Evolutionary conservation across 2,888 invertebrate genomes (phyloP), one percentile per base, ranked within the genome.

Genomic region (Pegoplata infirma): DNA sequence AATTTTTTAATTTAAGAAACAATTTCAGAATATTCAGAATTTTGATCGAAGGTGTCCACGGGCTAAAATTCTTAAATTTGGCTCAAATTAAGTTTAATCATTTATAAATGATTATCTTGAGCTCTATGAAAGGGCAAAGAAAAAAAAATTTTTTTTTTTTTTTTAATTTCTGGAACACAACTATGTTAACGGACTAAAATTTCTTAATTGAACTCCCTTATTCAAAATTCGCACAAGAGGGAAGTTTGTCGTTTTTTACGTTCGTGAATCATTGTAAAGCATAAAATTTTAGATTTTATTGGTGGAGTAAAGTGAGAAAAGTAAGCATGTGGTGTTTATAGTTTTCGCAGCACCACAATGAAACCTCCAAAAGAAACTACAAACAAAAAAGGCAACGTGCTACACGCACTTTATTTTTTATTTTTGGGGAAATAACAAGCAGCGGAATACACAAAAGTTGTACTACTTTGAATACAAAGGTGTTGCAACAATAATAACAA

Each of bases 351-450:
- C 44, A 66, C 8, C 40, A 67, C 44, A n/a, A 40, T n/a, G 49
- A 67, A 66, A 76, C 32, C 56, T 36, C 32, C 28, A 51, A 56
- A 73, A 59, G 19, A 55, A 63, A 51, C 56, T 21, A n/a, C n/a
- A n/a, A n/a, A 17, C 36, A 14, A 59, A 61, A 71, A 56, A 17
- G 25, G 61, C 23, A 49, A 79, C 74, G 55, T 75, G 71, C 66
- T 66, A 47, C 75, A 75, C 79, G 75, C 75, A 79, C 75, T 61
- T 67, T n/a, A n/a, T n/a, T n/a, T n/a, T n/a, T n/a, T n/a, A n/a
- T n/a, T n/a, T 71, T 59, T 40, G 19, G 17, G 32, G 47, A 53
- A 56, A 55, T 8, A 40, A 59, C 21, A 23, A 64, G 40, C 16
- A 56, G 28, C 40, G 46, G 44, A 25, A 17, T 7, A 61, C 16